A percentile compares a stretch with the other conserved stretches of the same genome.
These are phyloP conservation scores for Cyprinodon variegatus DNA, from an alignment of 2,113 vertebrate species.

Conservation along the genomic window DNA sequence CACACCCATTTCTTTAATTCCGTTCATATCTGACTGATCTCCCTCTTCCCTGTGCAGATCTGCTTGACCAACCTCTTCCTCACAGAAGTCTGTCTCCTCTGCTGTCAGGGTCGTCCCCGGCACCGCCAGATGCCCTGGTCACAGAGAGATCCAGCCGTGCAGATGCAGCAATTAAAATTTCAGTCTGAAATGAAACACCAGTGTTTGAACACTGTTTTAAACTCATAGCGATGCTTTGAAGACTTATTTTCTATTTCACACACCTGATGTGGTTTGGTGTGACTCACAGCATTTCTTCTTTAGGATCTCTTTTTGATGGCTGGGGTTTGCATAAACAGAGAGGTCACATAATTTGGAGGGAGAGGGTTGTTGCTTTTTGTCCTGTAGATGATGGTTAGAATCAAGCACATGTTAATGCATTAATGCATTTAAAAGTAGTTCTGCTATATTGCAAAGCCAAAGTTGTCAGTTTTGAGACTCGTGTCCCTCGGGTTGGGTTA, in stretches of 20 bases:
- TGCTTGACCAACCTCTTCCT: background rate
- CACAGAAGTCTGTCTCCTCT: background rate
- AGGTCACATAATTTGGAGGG: background rate
- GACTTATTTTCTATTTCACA: background rate
- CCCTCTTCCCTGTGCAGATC: background rate
- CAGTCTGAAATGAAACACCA: background rate
- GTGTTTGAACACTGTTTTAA: background rate
- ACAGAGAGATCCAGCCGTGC: background rate
- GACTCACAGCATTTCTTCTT: background rate
- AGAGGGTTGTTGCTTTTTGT: conserved; percentile 2
- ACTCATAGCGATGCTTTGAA: background rate
- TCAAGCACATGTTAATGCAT: background rate
- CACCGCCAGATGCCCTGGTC: background rate
- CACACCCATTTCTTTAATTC: background rate
- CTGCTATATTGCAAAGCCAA: no score
- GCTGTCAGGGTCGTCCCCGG: background rate
- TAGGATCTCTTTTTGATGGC: background rate
- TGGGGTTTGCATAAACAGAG: background rate
- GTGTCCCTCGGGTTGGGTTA: no score
- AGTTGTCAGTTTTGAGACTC: no score
- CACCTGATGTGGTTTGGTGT: background rate
- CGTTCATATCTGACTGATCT: background rate
- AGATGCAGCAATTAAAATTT: background rate
- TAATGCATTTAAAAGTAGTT: no score
- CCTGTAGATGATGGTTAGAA: background rate